Evolutionary conservation across 2,888 invertebrate species (phyloP), one percentile per base, ranked within the genome.

Genomic region (Punctoribates punctum): DNA sequence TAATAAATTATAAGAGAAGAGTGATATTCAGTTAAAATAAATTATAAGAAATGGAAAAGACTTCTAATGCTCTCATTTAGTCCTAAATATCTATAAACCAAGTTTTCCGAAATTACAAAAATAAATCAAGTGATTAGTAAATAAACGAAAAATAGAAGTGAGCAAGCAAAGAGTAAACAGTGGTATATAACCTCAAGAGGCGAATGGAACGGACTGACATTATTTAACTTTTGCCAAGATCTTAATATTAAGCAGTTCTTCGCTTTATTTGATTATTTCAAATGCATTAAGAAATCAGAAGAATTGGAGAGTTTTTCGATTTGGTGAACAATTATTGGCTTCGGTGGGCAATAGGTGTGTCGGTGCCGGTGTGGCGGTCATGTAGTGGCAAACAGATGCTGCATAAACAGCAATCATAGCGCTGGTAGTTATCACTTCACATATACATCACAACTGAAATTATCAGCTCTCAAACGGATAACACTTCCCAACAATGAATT

Each of bases 191-290:
- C 72, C 72, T 72, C 11, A 72, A 27, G 20, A 72, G 6, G 48
- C 72, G 72, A 72, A 72, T 72, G 17, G 72, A 72, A 48, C 48
- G 46, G 25, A 72, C 72, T 20, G 72, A 72, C 72, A 72, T 72
- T n/a, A n/a, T n/a, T n/a, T n/a, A 48, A 25, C 48, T 25, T 48
- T 11, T 13, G 3, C 25, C 25, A 23, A 67, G 27, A 20, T n/a
- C 2, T 34, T 65, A 42, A 2, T 9, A 67, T 20, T 3, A 29
- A 27, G 3, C n/a, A 67, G 23, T 42, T 38, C 11, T 42, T 67
- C 15, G 17, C n/a, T 67, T 67, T 20, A 67, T 8, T 34, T 34
- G 20, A 20, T 60, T 62, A 67, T 67, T 0, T 38, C 1, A 0
- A 38, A 67, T 20, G n/a, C 38, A 38, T 67, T 67, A 1, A 20